Evolutionary conservation across 2,797 vertebrate genomes (phyloP), one percentile per base, ranked within the genome.

Genomic region (Micromesistius poutassou): DNA sequence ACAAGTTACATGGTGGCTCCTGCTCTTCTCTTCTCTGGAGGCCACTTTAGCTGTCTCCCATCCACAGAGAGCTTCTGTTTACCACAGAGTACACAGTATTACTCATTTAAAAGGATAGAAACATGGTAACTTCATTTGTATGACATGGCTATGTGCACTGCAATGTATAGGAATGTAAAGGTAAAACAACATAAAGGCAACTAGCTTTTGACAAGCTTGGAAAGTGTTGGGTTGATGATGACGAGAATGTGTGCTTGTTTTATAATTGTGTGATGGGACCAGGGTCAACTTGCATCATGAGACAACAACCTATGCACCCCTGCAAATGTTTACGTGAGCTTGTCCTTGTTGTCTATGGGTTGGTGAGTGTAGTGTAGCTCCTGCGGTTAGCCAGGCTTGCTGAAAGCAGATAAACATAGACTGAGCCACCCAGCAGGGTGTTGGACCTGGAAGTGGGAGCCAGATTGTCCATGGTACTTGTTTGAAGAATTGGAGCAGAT

Each of bases 401-500:
- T 62, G 55, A 62, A 22, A 62, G n/a, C 55, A 62, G 55, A 62
- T 62, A 62, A 62, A n/a, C 55, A n/a, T 62, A 62, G 46, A n/a
- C 55, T 8, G 55, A 62, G 55, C 55, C 55, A 25, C n/a, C n/a
- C 16, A 55, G 22, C 22, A 62, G 55, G 55, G 55, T 22, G 55
- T 25, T 9, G n/a, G 22, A 62, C 22, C 55, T n/a, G 55, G 55
- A 62, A 62, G 22, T 62, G 55, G 55, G 22, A 5, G 55, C 55
- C 55, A 62, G 55, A 62, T 62, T 62, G 55, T 62, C 55, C 28
- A 74, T 30, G 30, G 30, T 35, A 30, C 68, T 30, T 25, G 30
- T 75, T 71, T 13, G 72, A 66, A 82, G 80, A 87, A 85, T 30
- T 83, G 55, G 83, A 86, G 83, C 77, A 83, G 75, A 78, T 81